Evolutionary conservation across 2,888 invertebrate species (phyloP).

Genomic region (Papilio protenor): DNA sequence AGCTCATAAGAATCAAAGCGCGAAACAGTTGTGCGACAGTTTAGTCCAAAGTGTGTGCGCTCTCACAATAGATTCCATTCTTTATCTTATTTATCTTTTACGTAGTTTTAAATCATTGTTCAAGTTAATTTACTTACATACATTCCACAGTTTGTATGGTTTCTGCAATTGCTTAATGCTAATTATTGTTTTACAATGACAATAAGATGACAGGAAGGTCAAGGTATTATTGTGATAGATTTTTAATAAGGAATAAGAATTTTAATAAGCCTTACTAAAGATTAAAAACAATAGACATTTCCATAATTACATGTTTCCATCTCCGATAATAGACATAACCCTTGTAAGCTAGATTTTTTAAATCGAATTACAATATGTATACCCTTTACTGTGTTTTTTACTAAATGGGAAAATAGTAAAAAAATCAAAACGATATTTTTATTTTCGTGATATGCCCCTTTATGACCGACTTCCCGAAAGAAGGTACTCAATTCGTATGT

Average conservation of each 20-base stretch:
- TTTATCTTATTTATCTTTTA: constrained; percentile 9
- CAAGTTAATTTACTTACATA: constrained; percentile 27
- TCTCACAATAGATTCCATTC: constrained; percentile 15
- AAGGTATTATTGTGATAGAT: neutral
- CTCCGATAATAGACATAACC: too few species aligned
- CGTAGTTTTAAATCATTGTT: neutral
- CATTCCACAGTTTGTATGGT: constrained; percentile 11
- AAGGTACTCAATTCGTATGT: too few species aligned
- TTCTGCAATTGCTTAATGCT: constrained; percentile 9
- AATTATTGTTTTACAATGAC: constrained; percentile 1
- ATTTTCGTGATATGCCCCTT: too few species aligned
- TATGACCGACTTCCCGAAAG: too few species aligned
- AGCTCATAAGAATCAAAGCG: too few species aligned
- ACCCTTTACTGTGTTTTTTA: neutral
- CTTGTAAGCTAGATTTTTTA: too few species aligned
- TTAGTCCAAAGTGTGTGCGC: neutral
- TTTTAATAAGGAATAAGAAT: neutral
- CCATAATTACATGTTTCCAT: too few species aligned
- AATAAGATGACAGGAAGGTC: neutral
- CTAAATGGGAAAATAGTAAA: too few species aligned
- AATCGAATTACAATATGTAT: too few species aligned
- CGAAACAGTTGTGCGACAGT: too few species aligned
- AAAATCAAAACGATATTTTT: too few species aligned
- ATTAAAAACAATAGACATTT: neutral
- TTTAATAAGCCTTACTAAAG: too few species aligned